Evolutionary conservation across 2,113 vertebrate species (phyloP), one percentile per base, ranked within the genome.

Genomic region (Myiopsitta monachus): DNA sequence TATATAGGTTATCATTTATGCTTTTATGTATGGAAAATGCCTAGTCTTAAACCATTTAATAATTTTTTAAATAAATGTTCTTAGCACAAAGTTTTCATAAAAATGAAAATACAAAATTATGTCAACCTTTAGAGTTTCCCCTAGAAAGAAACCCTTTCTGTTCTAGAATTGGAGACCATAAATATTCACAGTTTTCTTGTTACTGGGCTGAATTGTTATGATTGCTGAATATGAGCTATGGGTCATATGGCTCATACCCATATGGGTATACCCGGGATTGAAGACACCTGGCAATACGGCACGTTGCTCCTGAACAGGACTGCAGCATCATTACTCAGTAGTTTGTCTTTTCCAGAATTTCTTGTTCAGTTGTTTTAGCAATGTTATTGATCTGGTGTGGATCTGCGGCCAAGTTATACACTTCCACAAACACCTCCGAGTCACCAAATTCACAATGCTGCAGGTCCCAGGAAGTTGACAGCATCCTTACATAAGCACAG

Each of bases 391-490:
- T 98, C 96, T 99, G 99, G 95, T 98, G 98, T 18, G 99, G 99
- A 92, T 99, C 99, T 52, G 99, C 98, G 1, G 99, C 99, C 94
- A 99, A 94, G 72, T 99, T 99, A 89, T 99, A 99, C 51, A 99
- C 99, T 94, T 99, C 99, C 18, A 99, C 99, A 73, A 99, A 99
- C 68, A 99, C 98, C 99, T 99, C 99, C 61, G 98, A 98, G 92
- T 99, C 99, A 81, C 99, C 99, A 75, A 99, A 99, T 83, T 99
- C 99, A 64, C 99, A 99, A 94, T 99, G 99, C 98, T 99, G 99
- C 82, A 99, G 95, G 90, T 99, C 95, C 97, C 97, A 98, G 51
- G 97, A 90, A 3, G 98, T n/a, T 7, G 98, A 98, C 47, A 99
- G 68, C 0, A 98, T 99, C 88, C 99, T 98, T 77, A 99, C 99